Conservation (phyloP, 2,888 invertebrate species). For the Apomyelois bistriatella region DNA sequence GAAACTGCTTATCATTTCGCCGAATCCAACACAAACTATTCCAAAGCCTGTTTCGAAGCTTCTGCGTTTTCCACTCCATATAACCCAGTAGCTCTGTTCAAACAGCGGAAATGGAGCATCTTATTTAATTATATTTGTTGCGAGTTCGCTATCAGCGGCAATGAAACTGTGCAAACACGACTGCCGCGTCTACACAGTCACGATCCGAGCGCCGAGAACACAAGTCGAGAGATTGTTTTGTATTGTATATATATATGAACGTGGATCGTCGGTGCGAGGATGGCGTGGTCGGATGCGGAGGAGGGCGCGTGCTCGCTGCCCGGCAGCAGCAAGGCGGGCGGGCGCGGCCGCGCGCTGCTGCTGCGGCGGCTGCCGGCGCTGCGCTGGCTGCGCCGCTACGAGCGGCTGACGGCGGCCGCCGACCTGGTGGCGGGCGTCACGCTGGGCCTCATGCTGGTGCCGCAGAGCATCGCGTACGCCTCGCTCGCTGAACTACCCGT, state of each 20-base stretch:
- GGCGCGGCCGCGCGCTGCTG: conserved; percentile 15
- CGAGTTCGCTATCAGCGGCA: not conserved
- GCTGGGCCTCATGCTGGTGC: conserved; percentile 94
- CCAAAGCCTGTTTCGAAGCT: not conserved
- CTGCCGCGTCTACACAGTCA: not conserved
- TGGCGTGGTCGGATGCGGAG: conserved; percentile 32
- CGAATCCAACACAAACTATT: too few relatives aligned
- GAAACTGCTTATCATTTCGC: too few relatives aligned
- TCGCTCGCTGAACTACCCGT: conserved; percentile 90
- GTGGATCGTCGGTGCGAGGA: not conserved
- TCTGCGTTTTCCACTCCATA: not conserved
- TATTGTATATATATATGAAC: not conserved
- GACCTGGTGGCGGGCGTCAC: conserved; percentile 94
- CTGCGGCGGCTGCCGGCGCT: conserved; percentile 71
- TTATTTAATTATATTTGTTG: not conserved
- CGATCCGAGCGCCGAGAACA: not conserved
- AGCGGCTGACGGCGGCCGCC: conserved; percentile 83
- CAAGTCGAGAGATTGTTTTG: too few relatives aligned
- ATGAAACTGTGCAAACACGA: not conserved
- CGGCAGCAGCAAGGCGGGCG: conserved; percentile 21
- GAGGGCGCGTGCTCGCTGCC: conserved; percentile 27
- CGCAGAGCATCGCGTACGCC: conserved; percentile 96
- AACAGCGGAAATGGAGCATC: conserved; percentile 1
- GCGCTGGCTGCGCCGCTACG: conserved; percentile 85
- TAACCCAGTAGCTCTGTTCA: not conserved